Evolutionary conservation across 2,113 vertebrate genomes (phyloP).

Genomic region (Hippocampus zosterae): DNA sequence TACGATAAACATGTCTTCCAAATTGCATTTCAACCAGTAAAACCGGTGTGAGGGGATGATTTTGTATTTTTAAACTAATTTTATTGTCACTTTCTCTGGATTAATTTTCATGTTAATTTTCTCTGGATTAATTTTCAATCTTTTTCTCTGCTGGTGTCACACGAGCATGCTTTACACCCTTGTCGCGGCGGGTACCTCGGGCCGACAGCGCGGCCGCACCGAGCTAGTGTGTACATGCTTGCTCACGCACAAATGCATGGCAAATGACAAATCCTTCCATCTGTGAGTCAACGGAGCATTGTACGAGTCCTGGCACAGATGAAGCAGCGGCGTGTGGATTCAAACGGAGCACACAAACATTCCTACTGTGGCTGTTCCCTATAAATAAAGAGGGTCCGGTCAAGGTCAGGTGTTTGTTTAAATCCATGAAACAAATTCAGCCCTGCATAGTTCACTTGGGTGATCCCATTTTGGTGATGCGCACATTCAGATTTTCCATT

Average conservation of each 20-base stretch:
- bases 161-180: constrained; percentile 61
- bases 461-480: constrained; percentile 60
- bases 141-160: constrained; percentile 60
- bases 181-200: constrained; percentile 56
- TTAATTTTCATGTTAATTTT: too few relatives aligned
- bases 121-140: constrained; percentile 11
- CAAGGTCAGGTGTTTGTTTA: constrained; percentile 42
- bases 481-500: constrained; percentile 51
- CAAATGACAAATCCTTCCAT: constrained; percentile 67
- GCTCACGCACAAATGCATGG: constrained; percentile 37
- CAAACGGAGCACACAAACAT: constrained; percentile 7
- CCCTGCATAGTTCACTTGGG: constrained; percentile 32
- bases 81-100: too few relatives aligned
- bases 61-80: too few relatives aligned
- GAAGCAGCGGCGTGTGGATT: constrained; percentile 35
- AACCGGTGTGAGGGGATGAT: too few relatives aligned
- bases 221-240: constrained; percentile 32
- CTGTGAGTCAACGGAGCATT: constrained; percentile 62
- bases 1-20: not conserved
- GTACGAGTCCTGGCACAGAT: constrained; percentile 63
- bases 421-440: constrained; percentile 58
- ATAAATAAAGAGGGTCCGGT: constrained; percentile 37
- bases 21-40: too few relatives aligned
- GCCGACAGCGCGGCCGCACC: constrained; percentile 54
- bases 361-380: constrained; percentile 13